Evolutionary conservation across 2,888 invertebrate genomes (phyloP).

Genomic region (Lottia scabra): DNA sequence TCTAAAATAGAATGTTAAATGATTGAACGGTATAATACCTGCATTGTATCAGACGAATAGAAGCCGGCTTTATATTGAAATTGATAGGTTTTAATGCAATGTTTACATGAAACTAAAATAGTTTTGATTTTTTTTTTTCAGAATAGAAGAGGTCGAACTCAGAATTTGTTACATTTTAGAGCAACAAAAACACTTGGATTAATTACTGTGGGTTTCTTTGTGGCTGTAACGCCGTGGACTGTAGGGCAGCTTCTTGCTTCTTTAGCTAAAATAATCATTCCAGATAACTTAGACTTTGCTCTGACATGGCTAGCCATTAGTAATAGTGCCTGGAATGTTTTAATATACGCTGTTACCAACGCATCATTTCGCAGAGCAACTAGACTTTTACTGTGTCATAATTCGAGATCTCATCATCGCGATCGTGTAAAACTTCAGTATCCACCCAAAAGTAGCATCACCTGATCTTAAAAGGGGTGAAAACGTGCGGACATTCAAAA

Average conservation of each 20-base stretch:
- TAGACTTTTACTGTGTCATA: slow-evolving; percentile 21
- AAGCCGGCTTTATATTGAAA: too few relatives aligned
- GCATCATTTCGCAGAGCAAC: slow-evolving; percentile 37
- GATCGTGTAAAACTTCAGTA: not conserved
- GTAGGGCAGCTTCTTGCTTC: slow-evolving; percentile 34
- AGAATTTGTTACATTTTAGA: slow-evolving; percentile 14
- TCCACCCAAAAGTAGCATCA: not conserved
- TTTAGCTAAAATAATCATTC: slow-evolving; percentile 26
- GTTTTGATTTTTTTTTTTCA: too few relatives aligned
- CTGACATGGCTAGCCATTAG: slow-evolving; percentile 41
- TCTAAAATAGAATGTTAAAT: too few relatives aligned
- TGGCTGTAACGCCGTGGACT: slow-evolving; percentile 40
- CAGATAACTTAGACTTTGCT: slow-evolving; percentile 33
- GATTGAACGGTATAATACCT: too few relatives aligned
- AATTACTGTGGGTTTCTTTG: slow-evolving; percentile 38
- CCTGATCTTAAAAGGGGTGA: not conserved
- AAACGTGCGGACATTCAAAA: too few relatives aligned
- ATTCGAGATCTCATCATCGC: not conserved
- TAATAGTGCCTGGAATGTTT: slow-evolving; percentile 42
- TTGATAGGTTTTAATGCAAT: too few relatives aligned
- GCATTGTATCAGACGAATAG: too few relatives aligned
- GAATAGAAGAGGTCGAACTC: not conserved
- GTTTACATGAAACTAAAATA: too few relatives aligned
- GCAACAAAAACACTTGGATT: slow-evolving; percentile 41
- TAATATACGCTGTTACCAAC: slow-evolving; percentile 38